Evolutionary conservation across 2,797 vertebrate genomes (phyloP).

Genomic region (Pteropus rufus): DNA sequence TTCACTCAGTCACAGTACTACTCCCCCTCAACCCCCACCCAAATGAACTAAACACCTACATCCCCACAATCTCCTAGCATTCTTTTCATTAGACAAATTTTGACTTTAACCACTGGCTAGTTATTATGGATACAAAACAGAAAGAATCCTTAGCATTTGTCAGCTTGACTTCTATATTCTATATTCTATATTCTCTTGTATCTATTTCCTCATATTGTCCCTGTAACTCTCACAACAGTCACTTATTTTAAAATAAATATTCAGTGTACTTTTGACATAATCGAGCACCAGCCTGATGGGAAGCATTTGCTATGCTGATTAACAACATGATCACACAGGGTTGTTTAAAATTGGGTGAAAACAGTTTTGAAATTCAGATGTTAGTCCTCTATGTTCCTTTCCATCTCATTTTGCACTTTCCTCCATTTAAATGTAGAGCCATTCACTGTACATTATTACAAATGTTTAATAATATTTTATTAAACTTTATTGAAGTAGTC

Average conservation of each 20-base stretch:
- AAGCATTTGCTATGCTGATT: neutral
- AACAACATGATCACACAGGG: neutral
- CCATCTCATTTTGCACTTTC: neutral
- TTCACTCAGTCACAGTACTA: neutral
- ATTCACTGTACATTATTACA: neutral
- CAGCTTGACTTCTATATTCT: neutral
- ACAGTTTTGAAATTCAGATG: neutral
- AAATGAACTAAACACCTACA: neutral
- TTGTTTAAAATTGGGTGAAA: neutral
- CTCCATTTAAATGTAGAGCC: neutral
- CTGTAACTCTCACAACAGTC: neutral
- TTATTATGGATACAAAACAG: neutral
- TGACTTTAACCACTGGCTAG: neutral
- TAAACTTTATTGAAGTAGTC: neutral
- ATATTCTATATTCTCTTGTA: neutral
- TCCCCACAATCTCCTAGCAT: neutral
- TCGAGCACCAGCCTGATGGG: neutral
- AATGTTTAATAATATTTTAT: neutral
- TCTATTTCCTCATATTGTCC: neutral
- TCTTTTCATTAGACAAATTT: neutral
- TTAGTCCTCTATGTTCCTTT: neutral
- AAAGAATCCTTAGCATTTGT: neutral
- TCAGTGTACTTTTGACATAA: neutral
- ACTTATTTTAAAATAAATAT: neutral
- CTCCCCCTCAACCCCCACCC: fast-evolving